Evolutionary conservation across 2,113 vertebrate species (phyloP), one percentile per base, ranked within the genome.

Genomic region (Brachirus orientalis): DNA sequence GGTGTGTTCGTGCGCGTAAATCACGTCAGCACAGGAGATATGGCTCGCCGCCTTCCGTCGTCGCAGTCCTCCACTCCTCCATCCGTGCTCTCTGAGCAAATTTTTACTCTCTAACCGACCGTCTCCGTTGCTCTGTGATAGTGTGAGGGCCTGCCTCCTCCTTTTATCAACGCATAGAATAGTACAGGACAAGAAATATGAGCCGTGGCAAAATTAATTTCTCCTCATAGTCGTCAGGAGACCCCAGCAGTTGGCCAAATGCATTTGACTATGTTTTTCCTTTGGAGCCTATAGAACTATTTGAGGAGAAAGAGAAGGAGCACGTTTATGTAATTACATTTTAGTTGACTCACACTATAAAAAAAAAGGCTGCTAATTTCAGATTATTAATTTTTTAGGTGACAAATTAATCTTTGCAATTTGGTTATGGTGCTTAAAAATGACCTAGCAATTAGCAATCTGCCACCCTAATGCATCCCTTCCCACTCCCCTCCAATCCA

Each of bases 1-100:
- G 66, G 60, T 70, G 65, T 70, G 60, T 62, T 60, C 52, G 20
- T 73, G 50, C 22, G 47, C 44, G 52, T 62, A 65, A 69, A 58
- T 70, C 61, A 62, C 6, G 0, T 10, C 20, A 54, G 51, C 52
- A 8, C 51, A 65, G 71, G 72, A 75, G 51, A 75, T 47, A 20
- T 38, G 67, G 62, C 52, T 58, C 56, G 20, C 22, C 62, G 62
- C 61, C 19, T 57, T 46, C 56, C 7, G 43, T 65, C 65, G 38
- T 47, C 54, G 38, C 36, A 37, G 58, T 28, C 17, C 55, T 50
- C 28, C 28, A 28, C 28, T 28, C 28, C 28, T 28, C 28, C 28
- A 6, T 28, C 28, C 3, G 28, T 6, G 28, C 28, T 28, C 28
- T 3, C 3, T 10, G 37, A 41, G 43, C 19, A 69, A 7, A 69